A percentile compares a stretch with the other conserved stretches of the same genome.
phyloP scores from a whole-genome alignment of 1,140 invertebrate genomes.

The Meloidogyne hapla region DNA sequence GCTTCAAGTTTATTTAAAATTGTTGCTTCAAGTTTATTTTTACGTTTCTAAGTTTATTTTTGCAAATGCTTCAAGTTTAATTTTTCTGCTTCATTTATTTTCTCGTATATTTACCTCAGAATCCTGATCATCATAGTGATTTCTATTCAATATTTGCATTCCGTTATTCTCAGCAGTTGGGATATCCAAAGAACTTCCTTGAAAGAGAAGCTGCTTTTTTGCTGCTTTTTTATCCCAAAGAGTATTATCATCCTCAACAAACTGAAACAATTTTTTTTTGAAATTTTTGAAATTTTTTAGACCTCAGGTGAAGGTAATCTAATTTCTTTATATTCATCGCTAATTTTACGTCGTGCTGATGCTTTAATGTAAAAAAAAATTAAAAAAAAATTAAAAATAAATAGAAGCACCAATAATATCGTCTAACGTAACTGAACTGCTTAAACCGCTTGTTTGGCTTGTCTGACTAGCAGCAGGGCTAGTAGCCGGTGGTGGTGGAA shows the following conservation, averaged over 20 bases:
- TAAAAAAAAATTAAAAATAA: neutral
- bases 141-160: neutral
- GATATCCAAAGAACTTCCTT: conserved; percentile 16
- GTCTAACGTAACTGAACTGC: conserved; percentile 16
- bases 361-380: neutral
- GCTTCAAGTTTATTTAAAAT: neutral
- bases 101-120: conserved; percentile 10
- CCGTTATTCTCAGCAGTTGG: neutral
- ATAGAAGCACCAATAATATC: conserved; percentile 23
- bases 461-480: conserved; percentile 10
- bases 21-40: neutral
- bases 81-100: neutral
- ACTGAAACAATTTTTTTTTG: neutral
- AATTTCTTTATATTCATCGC: conserved; percentile 27
- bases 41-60: neutral
- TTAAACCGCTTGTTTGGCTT: neutral
- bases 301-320: conserved; percentile 25
- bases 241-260: conserved; percentile 24
- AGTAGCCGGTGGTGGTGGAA: neutral
- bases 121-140: conserved; percentile 21
- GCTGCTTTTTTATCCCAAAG: conserved; percentile 24
- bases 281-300: neutral
- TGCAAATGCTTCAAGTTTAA: neutral
- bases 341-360: conserved; percentile 28
- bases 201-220: conserved; percentile 13